phyloP scores from a whole-genome alignment of 1,140 invertebrate species.

The Musca vetustissima region DNA sequence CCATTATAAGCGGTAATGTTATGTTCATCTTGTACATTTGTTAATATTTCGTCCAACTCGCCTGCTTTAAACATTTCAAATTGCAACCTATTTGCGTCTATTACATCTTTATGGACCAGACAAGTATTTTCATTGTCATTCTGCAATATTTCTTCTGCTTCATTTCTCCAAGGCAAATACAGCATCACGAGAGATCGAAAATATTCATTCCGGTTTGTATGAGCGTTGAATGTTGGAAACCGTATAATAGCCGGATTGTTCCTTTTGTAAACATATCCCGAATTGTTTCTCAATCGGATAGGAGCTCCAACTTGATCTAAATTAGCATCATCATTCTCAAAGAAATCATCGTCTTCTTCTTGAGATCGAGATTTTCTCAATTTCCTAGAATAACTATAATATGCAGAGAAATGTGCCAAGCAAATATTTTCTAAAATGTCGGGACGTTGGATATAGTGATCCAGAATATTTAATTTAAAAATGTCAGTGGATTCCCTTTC shows the following conservation, averaged over 20 bases:
- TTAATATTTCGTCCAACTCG: too few relatives aligned
- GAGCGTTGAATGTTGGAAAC: background rate
- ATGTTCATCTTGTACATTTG: background rate
- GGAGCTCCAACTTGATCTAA: background rate
- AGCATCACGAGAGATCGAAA: too few relatives aligned
- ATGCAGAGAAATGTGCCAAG: slow-evolving; percentile 13
- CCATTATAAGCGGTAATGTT: background rate
- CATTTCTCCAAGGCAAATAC: too few relatives aligned
- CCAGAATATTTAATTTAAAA: too few relatives aligned
- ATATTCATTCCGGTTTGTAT: too few relatives aligned
- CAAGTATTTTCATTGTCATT: slow-evolving; percentile 11
- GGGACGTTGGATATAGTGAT: slow-evolving; percentile 24
- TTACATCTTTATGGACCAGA: background rate
- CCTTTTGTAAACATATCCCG: slow-evolving; percentile 11
- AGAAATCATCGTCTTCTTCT: slow-evolving; percentile 8
- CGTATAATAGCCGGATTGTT: slow-evolving; percentile 3
- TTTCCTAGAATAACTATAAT: slow-evolving; percentile 8
- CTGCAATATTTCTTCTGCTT: background rate
- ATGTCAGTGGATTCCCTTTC: too few relatives aligned
- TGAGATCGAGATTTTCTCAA: background rate
- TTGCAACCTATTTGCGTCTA: too few relatives aligned
- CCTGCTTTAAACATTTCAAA: too few relatives aligned
- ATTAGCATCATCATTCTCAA: background rate
- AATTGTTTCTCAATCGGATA: background rate
- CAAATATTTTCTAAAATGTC: slow-evolving; percentile 1